Conservation (phyloP, 2,113 vertebrate genomes). For the Anseranas semipalmata region DNA sequence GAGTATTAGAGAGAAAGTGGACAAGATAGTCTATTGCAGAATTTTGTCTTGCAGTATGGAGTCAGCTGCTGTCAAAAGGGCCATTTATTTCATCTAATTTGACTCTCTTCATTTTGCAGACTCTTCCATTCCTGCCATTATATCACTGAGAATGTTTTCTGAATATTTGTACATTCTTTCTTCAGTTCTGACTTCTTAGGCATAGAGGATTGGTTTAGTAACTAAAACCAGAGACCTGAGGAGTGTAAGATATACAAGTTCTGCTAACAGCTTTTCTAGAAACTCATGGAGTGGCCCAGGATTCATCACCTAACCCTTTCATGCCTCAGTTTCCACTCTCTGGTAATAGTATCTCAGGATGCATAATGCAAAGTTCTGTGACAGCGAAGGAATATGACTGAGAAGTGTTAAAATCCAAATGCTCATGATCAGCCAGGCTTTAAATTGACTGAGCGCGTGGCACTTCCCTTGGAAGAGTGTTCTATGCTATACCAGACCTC, state of each 20-base stretch:
- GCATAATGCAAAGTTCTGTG: background rate
- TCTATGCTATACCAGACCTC: slow-evolving; percentile 52
- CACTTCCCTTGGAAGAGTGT: slow-evolving; percentile 65
- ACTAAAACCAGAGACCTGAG: background rate
- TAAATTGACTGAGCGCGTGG: background rate
- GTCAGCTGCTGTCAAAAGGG: background rate
- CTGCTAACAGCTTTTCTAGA: background rate
- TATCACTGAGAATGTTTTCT: background rate
- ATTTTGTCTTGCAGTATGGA: background rate
- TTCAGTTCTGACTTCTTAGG: background rate
- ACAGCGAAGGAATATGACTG: background rate
- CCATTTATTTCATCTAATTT: background rate
- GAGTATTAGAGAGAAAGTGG: background rate
- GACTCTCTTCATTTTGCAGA: background rate
- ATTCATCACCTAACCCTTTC: background rate
- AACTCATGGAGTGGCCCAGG: background rate
- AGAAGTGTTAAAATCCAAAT: background rate
- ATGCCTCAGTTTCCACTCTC: background rate
- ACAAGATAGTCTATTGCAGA: background rate
- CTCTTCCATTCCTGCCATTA: background rate
- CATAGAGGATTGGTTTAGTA: background rate
- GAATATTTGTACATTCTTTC: background rate
- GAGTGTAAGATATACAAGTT: background rate
- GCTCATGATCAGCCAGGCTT: background rate
- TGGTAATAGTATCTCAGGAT: background rate